phyloP scores from a whole-genome alignment of 2,888 invertebrate species.

The Plagodis pulveraria region DNA sequence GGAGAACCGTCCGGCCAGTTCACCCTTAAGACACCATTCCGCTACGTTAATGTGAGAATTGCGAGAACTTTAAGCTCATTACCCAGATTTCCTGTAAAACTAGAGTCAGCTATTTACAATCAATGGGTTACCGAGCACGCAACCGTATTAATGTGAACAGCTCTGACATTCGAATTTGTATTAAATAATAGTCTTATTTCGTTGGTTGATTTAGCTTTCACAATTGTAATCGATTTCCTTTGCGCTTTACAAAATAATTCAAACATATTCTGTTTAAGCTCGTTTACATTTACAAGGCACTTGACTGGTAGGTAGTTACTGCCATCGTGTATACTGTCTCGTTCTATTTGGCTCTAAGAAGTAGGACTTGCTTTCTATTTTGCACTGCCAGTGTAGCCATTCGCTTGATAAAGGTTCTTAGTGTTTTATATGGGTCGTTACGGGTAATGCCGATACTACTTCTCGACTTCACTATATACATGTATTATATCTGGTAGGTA shows the following conservation, averaged over 20 bases:
- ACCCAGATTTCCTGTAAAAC: slow-evolving; percentile 34
- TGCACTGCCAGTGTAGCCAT: slow-evolving; percentile 33
- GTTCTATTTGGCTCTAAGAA: slow-evolving; percentile 42
- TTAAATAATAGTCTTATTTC: slow-evolving; percentile 21
- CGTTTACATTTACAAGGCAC: slow-evolving; percentile 42
- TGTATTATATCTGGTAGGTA: no score
- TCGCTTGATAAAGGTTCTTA: slow-evolving; percentile 31
- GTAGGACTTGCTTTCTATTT: slow-evolving; percentile 51
- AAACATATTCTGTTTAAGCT: slow-evolving; percentile 34
- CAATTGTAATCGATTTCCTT: slow-evolving; percentile 28
- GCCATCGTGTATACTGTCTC: slow-evolving; percentile 43
- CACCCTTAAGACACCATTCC: slow-evolving; percentile 32
- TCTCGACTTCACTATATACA: no score
- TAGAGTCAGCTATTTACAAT: slow-evolving; percentile 31
- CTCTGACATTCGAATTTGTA: slow-evolving; percentile 23
- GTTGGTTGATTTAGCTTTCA: slow-evolving; percentile 24
- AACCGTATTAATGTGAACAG: slow-evolving; percentile 27
- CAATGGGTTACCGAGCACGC: slow-evolving; percentile 29
- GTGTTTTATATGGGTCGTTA: slow-evolving; percentile 29
- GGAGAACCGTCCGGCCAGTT: no score
- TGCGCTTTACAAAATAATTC: slow-evolving; percentile 29
- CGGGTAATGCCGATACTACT: slow-evolving; percentile 8
- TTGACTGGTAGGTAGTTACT: slow-evolving; percentile 45
- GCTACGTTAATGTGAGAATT: slow-evolving; percentile 39
- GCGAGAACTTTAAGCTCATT: slow-evolving; percentile 39